phyloP scores from a whole-genome alignment of 2,888 invertebrate genomes.

The Willowsia nigromaculata region DNA sequence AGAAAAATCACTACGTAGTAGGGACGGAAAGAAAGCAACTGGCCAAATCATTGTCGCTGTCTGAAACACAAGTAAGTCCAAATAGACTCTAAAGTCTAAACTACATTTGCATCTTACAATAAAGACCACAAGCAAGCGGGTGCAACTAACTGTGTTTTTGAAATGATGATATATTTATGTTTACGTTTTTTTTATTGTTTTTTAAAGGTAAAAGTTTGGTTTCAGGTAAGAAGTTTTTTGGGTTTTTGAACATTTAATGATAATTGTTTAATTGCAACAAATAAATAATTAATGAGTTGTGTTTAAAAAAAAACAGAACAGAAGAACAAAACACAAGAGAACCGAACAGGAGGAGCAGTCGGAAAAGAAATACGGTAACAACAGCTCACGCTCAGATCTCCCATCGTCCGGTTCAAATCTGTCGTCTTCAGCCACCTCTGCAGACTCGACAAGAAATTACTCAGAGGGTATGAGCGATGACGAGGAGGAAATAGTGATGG shows the following conservation, averaged over 20 bases:
- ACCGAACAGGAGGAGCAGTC: constrained; percentile 96
- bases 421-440: constrained; percentile 72
- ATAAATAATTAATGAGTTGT: too few species aligned
- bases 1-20: constrained; percentile 99
- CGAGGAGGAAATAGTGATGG: constrained; percentile 76
- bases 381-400: constrained; percentile 57
- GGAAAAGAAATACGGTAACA: constrained; percentile 82
- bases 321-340: constrained; percentile 96
- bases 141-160: not conserved
- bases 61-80: constrained; percentile 96
- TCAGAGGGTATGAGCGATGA: constrained; percentile 74
- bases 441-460: constrained; percentile 76
- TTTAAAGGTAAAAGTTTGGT: constrained; percentile 97
- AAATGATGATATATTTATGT: not conserved
- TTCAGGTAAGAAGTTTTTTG: too few species aligned
- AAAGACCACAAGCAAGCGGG: too few species aligned
- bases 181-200: constrained; percentile 71
- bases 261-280: too few species aligned
- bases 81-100: not conserved
- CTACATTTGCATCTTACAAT: too few species aligned
- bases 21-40: constrained; percentile 98
- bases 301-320: too few species aligned
- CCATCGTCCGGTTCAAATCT: constrained; percentile 70
- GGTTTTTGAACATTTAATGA: too few species aligned
- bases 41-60: constrained; percentile 94